Conservation (phyloP, 1,140 invertebrate species). For the Papilio polyxenes region DNA sequence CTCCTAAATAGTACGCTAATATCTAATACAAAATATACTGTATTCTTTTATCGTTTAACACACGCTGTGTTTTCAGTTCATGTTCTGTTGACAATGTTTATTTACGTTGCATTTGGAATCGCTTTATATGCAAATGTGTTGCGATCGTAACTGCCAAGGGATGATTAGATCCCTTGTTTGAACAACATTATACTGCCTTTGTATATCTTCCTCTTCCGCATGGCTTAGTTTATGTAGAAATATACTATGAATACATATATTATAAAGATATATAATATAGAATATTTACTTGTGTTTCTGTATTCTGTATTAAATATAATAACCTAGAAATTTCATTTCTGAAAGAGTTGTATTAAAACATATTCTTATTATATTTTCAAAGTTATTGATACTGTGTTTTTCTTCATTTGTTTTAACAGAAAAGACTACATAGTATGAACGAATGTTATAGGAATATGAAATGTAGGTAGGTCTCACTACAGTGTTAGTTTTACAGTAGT, state of each 20-base stretch:
- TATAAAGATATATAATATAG: too few relatives aligned
- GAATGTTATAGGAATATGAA: too few relatives aligned
- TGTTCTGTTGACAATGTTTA: conserved; percentile 17
- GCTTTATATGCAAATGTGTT: conserved; percentile 13
- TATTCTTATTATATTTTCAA: too few relatives aligned
- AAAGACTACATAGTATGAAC: too few relatives aligned
- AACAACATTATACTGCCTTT: neutral
- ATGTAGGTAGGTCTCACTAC: too few relatives aligned
- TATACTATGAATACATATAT: neutral
- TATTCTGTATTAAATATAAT: too few relatives aligned
- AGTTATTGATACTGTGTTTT: too few relatives aligned
- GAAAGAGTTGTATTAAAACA: too few relatives aligned
- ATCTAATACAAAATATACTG: neutral
- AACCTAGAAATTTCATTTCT: too few relatives aligned
- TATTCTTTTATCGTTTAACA: neutral
- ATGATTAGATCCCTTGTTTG: conserved; percentile 26
- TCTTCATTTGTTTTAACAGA: too few relatives aligned
- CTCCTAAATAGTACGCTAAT: neutral
- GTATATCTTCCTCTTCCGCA: neutral
- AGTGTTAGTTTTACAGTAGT: too few relatives aligned
- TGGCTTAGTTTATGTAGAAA: neutral
- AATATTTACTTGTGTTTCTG: too few relatives aligned
- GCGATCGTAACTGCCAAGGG: neutral
- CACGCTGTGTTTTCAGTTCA: neutral
- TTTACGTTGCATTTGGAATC: conserved; percentile 21